Evolutionary conservation across 2,113 vertebrate genomes (phyloP).

Genomic region (Heterochromis multidens): DNA sequence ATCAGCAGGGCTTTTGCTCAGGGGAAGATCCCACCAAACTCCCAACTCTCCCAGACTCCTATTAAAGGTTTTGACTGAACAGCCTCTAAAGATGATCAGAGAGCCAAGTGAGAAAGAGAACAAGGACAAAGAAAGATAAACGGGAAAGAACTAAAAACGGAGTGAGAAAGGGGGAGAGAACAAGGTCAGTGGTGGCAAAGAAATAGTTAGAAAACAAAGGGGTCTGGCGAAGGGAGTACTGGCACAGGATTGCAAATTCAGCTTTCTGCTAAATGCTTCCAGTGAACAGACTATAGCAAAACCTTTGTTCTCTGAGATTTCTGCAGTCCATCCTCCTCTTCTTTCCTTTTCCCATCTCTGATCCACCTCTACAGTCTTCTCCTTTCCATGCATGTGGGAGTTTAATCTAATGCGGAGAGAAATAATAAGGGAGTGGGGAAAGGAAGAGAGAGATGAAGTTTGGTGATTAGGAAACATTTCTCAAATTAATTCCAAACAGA

Average conservation of each 20-base stretch:
- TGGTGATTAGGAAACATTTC: conserved; percentile 36
- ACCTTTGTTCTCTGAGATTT: conserved; percentile 1
- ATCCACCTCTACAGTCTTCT: conserved; percentile 38
- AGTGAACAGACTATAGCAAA: conserved; percentile 19
- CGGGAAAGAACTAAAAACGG: background rate
- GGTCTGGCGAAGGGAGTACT: background rate
- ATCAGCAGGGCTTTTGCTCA: conserved; percentile 20
- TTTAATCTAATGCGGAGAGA: conserved; percentile 32
- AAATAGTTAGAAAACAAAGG: background rate
- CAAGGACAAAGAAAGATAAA: background rate
- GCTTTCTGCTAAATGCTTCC: conserved; percentile 19
- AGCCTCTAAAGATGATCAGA: conserved; percentile 45
- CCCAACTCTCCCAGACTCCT: background rate
- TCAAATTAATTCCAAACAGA: conserved; percentile 49
- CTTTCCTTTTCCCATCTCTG: background rate
- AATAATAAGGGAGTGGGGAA: conserved; percentile 25
- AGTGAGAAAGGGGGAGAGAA: background rate
- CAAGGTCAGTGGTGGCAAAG: background rate
- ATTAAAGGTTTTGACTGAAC: conserved; percentile 34
- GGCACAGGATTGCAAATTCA: background rate
- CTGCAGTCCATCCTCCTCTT: conserved; percentile 1
- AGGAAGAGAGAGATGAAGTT: conserved; percentile 33
- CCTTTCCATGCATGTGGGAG: conserved; percentile 20
- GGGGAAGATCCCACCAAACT: conserved; percentile 5
- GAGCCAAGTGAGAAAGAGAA: background rate